Evolutionary conservation across 2,113 vertebrate species (phyloP).

Genomic region (Oryzias javanicus): DNA sequence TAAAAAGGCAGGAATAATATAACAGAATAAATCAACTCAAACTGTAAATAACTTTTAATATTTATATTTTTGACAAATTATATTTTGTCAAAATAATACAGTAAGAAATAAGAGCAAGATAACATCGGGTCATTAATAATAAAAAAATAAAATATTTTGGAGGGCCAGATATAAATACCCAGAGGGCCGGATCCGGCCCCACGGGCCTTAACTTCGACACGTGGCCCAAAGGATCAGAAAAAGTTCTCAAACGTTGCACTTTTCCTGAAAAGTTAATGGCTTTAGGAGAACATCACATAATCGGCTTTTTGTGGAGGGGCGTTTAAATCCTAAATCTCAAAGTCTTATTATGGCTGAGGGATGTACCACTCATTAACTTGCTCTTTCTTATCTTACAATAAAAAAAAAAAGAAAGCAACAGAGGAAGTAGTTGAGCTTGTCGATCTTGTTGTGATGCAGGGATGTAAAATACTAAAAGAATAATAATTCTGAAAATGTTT

Average conservation of each 20-base stretch:
- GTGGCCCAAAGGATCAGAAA: too few species aligned
- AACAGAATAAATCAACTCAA: too few species aligned
- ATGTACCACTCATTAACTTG: conserved; percentile 51
- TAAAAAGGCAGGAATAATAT: too few species aligned
- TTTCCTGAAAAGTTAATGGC: conserved; percentile 26
- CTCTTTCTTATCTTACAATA: conserved; percentile 39
- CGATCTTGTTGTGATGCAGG: conserved; percentile 14
- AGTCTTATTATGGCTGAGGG: conserved; percentile 28
- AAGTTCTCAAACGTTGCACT: conserved; percentile 10
- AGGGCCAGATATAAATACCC: too few species aligned
- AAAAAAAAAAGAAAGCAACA: conserved; percentile 26
- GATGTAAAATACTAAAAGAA: conserved; percentile 7
- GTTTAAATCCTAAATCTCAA: conserved; percentile 17
- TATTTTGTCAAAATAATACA: too few species aligned
- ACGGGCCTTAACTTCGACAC: too few species aligned
- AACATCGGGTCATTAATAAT: too few species aligned
- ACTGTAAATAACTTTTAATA: too few species aligned
- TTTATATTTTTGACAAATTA: too few species aligned
- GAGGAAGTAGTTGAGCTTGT: conserved; percentile 9
- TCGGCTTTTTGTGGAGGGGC: conserved; percentile 18
- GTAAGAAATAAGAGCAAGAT: too few species aligned
- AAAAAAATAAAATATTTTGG: too few species aligned
- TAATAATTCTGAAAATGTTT: conserved; percentile 6
- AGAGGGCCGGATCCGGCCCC: too few species aligned
- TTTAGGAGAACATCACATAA: conserved; percentile 30